These are phyloP conservation scores for Agrotis puta DNA, from an alignment of 2,888 invertebrate species.

Conservation along the genomic window DNA sequence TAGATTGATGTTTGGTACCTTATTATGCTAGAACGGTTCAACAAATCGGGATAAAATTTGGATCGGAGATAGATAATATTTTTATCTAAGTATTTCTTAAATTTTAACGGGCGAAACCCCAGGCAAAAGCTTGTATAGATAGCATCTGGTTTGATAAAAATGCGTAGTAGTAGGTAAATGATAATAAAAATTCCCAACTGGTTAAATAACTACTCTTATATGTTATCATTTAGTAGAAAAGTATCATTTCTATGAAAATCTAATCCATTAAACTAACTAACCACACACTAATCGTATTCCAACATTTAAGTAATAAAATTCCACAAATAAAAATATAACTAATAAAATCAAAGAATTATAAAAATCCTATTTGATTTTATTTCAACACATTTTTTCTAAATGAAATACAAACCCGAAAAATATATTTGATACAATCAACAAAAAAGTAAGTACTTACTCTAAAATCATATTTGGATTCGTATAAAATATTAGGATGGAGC, in stretches of 20 bases:
- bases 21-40: too few species aligned
- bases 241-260: conserved; percentile 15
- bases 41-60: too few species aligned
- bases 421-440: conserved; percentile 42
- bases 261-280: conserved; percentile 14
- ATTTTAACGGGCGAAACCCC: too few species aligned
- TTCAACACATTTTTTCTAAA: conserved; percentile 7
- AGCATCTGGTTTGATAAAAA: too few species aligned
- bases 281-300: not conserved
- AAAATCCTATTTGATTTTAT: conserved; percentile 11
- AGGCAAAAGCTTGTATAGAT: too few species aligned
- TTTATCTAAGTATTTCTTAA: too few species aligned
- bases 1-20: too few species aligned
- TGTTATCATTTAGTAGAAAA: not conserved
- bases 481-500: conserved; percentile 51
- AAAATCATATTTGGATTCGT: conserved; percentile 40
- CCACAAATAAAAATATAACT: not conserved
- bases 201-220: conserved; percentile 3
- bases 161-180: not conserved
- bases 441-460: conserved; percentile 37
- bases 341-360: conserved; percentile 10
- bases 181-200: not conserved
- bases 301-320: conserved; percentile 5
- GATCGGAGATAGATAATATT: too few species aligned
- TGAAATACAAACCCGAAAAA: conserved; percentile 15